phyloP scores from a whole-genome alignment of 2,888 invertebrate genomes.

The Thumatha senex region DNA sequence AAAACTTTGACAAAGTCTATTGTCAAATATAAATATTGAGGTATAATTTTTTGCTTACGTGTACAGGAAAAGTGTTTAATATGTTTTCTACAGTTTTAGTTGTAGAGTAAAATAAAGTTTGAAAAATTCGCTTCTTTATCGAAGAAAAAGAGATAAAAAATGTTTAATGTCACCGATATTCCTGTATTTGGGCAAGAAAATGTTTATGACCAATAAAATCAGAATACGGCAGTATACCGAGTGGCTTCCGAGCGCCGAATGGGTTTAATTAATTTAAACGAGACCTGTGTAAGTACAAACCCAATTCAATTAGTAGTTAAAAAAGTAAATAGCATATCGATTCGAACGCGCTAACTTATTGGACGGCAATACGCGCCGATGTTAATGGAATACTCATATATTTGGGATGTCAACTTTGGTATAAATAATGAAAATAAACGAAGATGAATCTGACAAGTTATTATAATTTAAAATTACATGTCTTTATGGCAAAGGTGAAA shows the following conservation, averaged over 20 bases:
- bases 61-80: too few species aligned
- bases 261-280: slow-evolving; percentile 66
- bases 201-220: slow-evolving; percentile 58
- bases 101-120: too few species aligned
- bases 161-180: slow-evolving; percentile 8
- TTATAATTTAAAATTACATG: slow-evolving; percentile 4
- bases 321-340: slow-evolving; percentile 52
- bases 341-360: slow-evolving; percentile 39
- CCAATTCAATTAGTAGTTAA: slow-evolving; percentile 68
- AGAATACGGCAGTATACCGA: slow-evolving; percentile 41
- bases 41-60: too few species aligned
- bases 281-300: slow-evolving; percentile 52
- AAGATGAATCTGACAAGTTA: slow-evolving; percentile 23
- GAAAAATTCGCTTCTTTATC: too few species aligned
- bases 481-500: neutral
- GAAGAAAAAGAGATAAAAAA: too few species aligned
- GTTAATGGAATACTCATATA: slow-evolving; percentile 35
- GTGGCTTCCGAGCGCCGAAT: slow-evolving; percentile 40
- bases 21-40: too few species aligned
- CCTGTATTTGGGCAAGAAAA: slow-evolving; percentile 38
- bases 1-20: too few species aligned
- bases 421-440: slow-evolving; percentile 22
- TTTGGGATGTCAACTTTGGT: slow-evolving; percentile 17
- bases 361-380: slow-evolving; percentile 18
- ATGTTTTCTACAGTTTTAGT: too few species aligned